A percentile compares a stretch with the other conserved stretches of the same genome.
phyloP scores from a whole-genome alignment of 1,140 invertebrate genomes.

The Drosophila kepulauana region DNA sequence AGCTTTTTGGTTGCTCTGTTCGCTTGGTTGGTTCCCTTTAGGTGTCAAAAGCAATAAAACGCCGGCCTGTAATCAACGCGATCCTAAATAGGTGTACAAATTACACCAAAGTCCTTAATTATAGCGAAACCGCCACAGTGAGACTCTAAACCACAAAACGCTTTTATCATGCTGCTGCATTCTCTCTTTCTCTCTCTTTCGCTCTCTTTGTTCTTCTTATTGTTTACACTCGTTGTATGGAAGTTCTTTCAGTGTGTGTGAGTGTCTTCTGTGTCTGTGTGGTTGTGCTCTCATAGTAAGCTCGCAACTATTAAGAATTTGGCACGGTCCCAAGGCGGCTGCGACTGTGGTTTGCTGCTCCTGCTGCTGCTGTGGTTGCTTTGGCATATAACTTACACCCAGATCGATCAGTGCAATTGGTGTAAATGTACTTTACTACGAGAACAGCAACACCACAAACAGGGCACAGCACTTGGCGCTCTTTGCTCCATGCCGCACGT shows the following conservation, averaged over 20 bases:
- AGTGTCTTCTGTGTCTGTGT: conserved; percentile 8
- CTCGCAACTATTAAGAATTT: conserved; percentile 83
- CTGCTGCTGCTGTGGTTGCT: conserved; percentile 36
- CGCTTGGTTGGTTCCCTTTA: conserved; percentile 64
- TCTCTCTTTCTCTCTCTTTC: conserved; percentile 1
- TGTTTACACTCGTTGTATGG: conserved; percentile 36
- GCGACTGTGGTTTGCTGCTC: conserved; percentile 23
- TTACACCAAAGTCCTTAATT: conserved; percentile 85
- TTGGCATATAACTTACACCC: conserved; percentile 82
- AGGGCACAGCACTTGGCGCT: conserved; percentile 72
- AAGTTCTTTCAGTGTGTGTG: not conserved
- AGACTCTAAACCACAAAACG: conserved; percentile 71
- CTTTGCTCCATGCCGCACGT: conserved; percentile 72
- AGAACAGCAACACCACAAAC: conserved; percentile 18
- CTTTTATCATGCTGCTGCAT: conserved; percentile 30
- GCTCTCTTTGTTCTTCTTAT: conserved; percentile 16
- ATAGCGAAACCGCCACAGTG: conserved; percentile 80
- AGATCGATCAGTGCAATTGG: conserved; percentile 84
- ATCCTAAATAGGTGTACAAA: conserved; percentile 85
- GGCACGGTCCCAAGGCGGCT: conserved; percentile 69
- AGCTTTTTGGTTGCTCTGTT: conserved; percentile 25
- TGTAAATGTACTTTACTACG: conserved; percentile 80
- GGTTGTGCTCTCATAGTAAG: conserved; percentile 57
- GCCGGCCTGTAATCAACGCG: conserved; percentile 85
- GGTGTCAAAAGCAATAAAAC: conserved; percentile 85